A percentile compares a stretch with the other conserved stretches of the same genome.
phyloP scores from a whole-genome alignment of 2,113 vertebrate genomes.

The Caranx melampygus region DNA sequence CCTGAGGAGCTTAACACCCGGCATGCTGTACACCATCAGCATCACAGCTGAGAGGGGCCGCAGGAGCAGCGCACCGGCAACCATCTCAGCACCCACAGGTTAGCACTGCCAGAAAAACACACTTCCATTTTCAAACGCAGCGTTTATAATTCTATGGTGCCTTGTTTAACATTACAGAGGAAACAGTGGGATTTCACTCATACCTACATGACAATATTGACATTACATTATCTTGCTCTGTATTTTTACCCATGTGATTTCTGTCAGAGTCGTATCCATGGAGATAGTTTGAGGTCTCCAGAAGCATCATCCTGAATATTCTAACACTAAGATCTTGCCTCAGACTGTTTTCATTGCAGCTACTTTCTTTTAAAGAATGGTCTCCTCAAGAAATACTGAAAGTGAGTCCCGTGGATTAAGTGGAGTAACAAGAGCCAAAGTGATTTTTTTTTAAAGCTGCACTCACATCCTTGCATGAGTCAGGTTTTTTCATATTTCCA shows the following conservation, averaged over 20 bases:
- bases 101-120: constrained; percentile 19
- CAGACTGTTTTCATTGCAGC: not conserved
- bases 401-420: not conserved
- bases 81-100: constrained; percentile 89
- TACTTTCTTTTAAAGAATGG: not conserved
- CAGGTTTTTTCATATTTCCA: not conserved
- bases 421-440: not conserved
- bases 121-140: not conserved
- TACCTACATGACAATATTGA: not conserved
- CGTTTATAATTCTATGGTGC: not conserved
- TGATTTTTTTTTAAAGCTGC: not conserved
- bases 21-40: constrained; percentile 88
- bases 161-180: constrained; percentile 22
- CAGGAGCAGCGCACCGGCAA: constrained; percentile 86
- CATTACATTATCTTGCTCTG: not conserved
- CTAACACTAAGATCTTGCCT: too few species aligned
- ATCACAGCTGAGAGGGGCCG: constrained; percentile 90
- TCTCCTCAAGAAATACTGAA: not conserved
- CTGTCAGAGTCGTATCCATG: not conserved
- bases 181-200: not conserved
- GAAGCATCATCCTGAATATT: not conserved
- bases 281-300: not conserved
- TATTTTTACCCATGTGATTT: not conserved
- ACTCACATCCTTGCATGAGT: not conserved
- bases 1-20: constrained; percentile 85